Percentiles rank a stretch among this genome's conserved stretches.
Evolutionary conservation across 2,797 vertebrate species (phyloP).

Genomic region (Anguilla megastoma): DNA sequence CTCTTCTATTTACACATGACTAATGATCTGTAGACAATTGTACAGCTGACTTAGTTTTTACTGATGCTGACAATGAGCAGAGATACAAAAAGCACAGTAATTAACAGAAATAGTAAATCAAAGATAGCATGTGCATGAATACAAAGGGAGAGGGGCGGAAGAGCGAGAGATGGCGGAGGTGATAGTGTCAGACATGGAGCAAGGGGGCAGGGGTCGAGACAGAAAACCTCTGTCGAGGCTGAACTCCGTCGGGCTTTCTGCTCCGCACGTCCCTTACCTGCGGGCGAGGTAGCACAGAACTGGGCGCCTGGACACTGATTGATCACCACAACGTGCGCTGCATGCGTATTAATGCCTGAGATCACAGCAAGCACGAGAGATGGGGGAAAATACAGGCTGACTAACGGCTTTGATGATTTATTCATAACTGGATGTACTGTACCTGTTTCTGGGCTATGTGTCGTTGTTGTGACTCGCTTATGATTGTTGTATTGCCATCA

Average conservation of each 20-base stretch:
- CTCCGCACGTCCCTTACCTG: neutral
- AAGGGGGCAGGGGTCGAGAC: neutral
- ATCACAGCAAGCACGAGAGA: neutral
- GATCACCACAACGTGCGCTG: neutral
- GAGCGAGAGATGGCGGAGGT: neutral
- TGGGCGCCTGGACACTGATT: neutral
- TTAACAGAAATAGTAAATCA: neutral
- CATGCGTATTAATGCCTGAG: neutral
- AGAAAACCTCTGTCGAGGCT: neutral
- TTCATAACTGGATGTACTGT: neutral
- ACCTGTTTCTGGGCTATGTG: neutral
- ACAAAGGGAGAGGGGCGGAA: neutral
- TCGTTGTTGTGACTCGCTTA: neutral
- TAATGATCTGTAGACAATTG: neutral
- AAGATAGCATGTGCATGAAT: neutral
- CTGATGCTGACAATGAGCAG: neutral
- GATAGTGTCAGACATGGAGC: neutral
- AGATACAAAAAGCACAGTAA: neutral
- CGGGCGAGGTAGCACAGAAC: neutral
- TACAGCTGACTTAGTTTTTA: neutral
- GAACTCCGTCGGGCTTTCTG: neutral
- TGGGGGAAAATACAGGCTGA: neutral
- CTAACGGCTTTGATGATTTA: conserved; percentile 16
- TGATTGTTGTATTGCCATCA: neutral
- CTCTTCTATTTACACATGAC: neutral